These are phyloP conservation scores for Hypolimnas misippus DNA, from an alignment of 2,888 invertebrate genomes.

Conservation along the genomic window DNA sequence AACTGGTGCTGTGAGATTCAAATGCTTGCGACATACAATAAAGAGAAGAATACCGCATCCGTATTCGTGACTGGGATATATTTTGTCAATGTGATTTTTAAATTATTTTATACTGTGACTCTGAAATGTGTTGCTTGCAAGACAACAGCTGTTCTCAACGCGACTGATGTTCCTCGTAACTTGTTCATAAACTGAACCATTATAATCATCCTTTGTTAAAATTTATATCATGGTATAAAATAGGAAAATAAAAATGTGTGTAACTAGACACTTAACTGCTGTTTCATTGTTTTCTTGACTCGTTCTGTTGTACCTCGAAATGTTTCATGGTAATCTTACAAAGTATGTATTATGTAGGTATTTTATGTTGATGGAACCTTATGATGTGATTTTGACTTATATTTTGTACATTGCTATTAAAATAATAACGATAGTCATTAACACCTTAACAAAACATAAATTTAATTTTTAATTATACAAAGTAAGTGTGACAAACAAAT, in stretches of 20 bases:
- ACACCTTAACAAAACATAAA: too few species aligned
- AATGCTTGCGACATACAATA: constrained; percentile 74
- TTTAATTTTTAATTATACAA: too few species aligned
- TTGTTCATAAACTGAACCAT: constrained; percentile 63
- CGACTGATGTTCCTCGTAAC: constrained; percentile 79
- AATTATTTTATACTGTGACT: constrained; percentile 68
- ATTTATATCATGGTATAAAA: constrained; percentile 80
- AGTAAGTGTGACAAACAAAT: too few species aligned
- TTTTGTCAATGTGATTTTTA: constrained; percentile 59
- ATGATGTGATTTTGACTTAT: too few species aligned
- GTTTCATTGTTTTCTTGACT: constrained; percentile 60
- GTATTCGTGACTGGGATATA: constrained; percentile 66
- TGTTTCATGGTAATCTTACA: too few species aligned
- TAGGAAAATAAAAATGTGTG: constrained; percentile 81
- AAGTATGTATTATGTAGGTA: too few species aligned
- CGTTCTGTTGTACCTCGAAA: not conserved
- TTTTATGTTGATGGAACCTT: too few species aligned
- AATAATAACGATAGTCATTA: too few species aligned
- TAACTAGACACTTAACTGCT: constrained; percentile 73
- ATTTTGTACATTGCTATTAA: too few species aligned
- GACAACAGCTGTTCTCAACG: constrained; percentile 67
- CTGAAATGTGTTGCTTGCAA: constrained; percentile 70
- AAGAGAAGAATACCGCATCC: constrained; percentile 51
- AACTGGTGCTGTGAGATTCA: constrained; percentile 80
- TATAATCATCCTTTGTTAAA: constrained; percentile 79